These are phyloP conservation scores for Oceanites oceanicus DNA, from an alignment of 2,113 vertebrate species.

Conservation along the genomic window DNA sequence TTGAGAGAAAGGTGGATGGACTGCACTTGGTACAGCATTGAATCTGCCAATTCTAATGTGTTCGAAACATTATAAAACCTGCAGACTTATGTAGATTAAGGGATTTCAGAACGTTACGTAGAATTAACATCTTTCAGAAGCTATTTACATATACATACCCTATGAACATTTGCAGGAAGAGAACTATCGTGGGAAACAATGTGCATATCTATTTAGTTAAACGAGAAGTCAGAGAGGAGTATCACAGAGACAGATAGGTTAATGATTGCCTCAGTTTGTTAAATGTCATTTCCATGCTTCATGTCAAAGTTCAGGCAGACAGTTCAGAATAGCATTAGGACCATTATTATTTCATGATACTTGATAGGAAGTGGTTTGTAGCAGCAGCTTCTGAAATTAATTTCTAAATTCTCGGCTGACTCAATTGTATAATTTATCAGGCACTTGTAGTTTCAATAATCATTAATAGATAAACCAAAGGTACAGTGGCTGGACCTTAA, in stretches of 20 bases:
- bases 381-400: background rate
- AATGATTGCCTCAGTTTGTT: background rate
- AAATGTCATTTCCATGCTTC: background rate
- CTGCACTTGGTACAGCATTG: background rate
- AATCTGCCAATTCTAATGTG: background rate
- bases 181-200: background rate
- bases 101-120: background rate
- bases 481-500: background rate
- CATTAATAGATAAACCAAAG: background rate
- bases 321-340: background rate
- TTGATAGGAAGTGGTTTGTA: background rate
- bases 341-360: background rate
- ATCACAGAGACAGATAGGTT: background rate
- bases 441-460: background rate
- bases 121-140: background rate
- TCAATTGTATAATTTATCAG: background rate
- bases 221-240: background rate
- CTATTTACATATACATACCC: background rate
- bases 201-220: background rate
- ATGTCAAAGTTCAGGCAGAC: slow-evolving; percentile 3
- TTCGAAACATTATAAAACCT: background rate
- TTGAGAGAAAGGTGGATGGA: background rate
- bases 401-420: background rate
- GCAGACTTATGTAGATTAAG: background rate
- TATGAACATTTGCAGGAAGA: background rate